phyloP scores from a whole-genome alignment of 2,888 invertebrate species.

The Creontiades dilutus region DNA sequence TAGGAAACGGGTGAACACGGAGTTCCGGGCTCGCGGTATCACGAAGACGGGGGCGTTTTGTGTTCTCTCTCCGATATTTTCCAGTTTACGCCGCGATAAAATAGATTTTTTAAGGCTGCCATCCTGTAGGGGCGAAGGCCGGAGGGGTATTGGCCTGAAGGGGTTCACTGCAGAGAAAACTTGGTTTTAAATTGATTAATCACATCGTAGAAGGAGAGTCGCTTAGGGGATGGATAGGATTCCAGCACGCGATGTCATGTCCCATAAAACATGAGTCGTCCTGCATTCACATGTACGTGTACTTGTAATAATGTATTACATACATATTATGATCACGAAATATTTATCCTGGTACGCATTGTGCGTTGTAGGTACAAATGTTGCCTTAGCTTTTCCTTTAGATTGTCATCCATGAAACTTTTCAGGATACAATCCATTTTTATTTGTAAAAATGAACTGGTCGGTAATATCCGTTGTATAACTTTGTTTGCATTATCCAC shows the following conservation, averaged over 20 bases:
- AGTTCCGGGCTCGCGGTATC: neutral
- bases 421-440: too few species aligned
- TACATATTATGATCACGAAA: too few species aligned
- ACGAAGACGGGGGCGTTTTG: conserved; percentile 18
- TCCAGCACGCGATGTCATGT: conserved; percentile 28
- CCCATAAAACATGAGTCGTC: neutral
- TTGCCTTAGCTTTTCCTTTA: too few species aligned
- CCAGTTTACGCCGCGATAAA: conserved; percentile 20
- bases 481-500: too few species aligned
- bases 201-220: neutral
- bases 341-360: too few species aligned
- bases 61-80: neutral
- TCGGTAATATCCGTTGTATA: too few species aligned
- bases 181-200: neutral
- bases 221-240: neutral
- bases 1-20: neutral
- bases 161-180: neutral
- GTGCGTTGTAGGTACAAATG: too few species aligned
- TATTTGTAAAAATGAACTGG: too few species aligned
- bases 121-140: neutral
- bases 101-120: neutral
- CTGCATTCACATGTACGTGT: too few species aligned
- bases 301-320: neutral
- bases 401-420: too few species aligned
- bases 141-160: neutral